These are phyloP conservation scores for Corythornis madagascariensis DNA, from an alignment of 2,113 vertebrate genomes.

Conservation along the genomic window DNA sequence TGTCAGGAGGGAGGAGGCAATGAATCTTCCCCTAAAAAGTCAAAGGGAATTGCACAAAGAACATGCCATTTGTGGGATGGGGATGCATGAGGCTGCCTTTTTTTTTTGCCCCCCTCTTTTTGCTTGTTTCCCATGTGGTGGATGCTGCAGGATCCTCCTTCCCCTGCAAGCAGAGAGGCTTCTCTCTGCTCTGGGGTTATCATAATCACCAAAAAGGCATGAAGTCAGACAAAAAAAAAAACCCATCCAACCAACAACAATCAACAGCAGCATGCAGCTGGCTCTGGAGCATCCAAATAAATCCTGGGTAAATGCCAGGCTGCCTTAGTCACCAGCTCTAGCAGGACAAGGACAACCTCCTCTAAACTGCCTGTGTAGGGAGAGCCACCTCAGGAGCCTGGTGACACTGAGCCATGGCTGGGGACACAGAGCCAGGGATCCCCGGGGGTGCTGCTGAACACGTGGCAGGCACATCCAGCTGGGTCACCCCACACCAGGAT, in stretches of 20 bases:
- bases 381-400: not conserved
- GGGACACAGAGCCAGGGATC: not conserved
- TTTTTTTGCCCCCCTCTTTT: not conserved
- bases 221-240: not conserved
- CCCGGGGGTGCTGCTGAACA: too few species aligned
- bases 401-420: rapidly evolving
- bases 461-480: not conserved
- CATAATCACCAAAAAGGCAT: slow-evolving; percentile 40
- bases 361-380: not conserved
- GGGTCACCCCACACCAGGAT: not conserved
- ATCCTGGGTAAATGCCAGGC: slow-evolving; percentile 59
- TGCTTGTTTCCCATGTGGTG: not conserved
- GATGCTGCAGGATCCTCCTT: not conserved
- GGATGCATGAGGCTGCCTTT: not conserved
- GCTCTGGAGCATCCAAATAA: slow-evolving; percentile 24
- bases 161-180: not conserved
- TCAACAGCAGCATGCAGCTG: not conserved
- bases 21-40: not conserved
- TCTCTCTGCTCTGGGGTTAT: not conserved
- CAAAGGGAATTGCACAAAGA: not conserved
- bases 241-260: not conserved
- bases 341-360: not conserved
- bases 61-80: not conserved
- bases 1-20: not conserved
- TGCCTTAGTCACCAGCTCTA: not conserved